A percentile compares a stretch with the other conserved stretches of the same genome.
Evolutionary conservation across 2,888 invertebrate species (phyloP).

Genomic region (Thymelicus lineola): DNA sequence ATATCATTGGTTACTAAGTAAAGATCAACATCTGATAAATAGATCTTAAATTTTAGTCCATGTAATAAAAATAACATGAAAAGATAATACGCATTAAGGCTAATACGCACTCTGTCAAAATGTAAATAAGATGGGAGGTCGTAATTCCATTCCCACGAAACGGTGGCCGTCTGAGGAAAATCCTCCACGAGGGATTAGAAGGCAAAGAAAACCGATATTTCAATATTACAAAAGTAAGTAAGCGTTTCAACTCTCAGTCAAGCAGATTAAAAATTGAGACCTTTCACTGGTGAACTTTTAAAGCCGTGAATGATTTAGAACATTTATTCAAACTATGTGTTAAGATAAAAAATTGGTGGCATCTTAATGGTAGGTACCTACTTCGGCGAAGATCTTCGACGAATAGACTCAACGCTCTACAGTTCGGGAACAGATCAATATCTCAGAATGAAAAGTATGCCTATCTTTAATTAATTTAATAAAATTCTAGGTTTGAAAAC

Average conservation of each 20-base stretch:
- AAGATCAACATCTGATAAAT: too few species aligned
- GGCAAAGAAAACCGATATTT: constrained; percentile 9
- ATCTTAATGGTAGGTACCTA: too few species aligned
- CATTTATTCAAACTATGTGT: too few species aligned
- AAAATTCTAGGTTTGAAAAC: too few species aligned
- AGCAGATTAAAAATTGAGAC: neutral
- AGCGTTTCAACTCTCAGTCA: neutral
- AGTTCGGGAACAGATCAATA: too few species aligned
- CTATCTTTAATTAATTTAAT: too few species aligned
- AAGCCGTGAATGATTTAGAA: neutral
- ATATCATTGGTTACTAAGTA: too few species aligned
- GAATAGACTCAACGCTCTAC: too few species aligned
- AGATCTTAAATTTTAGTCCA: neutral
- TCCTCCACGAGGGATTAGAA: constrained; percentile 18
- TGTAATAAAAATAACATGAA: constrained; percentile 11
- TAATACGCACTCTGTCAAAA: constrained; percentile 59
- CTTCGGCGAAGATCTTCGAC: too few species aligned
- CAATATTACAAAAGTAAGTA: neutral
- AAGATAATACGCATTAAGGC: constrained; percentile 18
- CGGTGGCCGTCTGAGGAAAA: constrained; percentile 36
- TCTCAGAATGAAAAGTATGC: too few species aligned
- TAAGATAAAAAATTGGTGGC: too few species aligned
- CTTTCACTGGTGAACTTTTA: neutral
- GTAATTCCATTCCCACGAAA: constrained; percentile 54
- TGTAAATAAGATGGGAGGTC: constrained; percentile 61